Evolutionary conservation across 2,888 invertebrate species (phyloP).

Genomic region (Melinopterus prodromus): DNA sequence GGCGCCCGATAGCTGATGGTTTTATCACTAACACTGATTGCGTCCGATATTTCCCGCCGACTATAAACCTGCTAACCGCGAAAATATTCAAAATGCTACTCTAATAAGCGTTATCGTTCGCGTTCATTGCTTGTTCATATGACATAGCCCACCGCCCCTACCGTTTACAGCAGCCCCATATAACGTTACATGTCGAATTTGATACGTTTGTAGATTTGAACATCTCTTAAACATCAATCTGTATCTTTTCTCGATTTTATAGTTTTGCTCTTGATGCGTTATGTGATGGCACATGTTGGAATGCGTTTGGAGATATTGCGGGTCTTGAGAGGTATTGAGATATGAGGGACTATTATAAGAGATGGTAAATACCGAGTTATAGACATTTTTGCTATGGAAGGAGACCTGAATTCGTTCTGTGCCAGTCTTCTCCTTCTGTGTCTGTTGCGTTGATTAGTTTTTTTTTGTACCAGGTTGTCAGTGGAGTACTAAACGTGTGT

Average conservation of each 20-base stretch:
- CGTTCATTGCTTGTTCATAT: constrained; percentile 46
- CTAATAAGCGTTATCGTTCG: constrained; percentile 53
- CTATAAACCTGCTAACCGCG: constrained; percentile 53
- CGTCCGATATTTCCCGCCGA: constrained; percentile 55
- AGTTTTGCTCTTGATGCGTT: neutral
- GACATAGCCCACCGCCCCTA: constrained; percentile 33
- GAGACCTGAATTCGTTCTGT: too few relatives aligned
- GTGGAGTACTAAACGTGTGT: too few relatives aligned
- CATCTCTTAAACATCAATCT: neutral
- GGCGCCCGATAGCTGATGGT: constrained; percentile 56
- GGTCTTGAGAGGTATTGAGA: too few relatives aligned
- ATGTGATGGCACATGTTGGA: neutral
- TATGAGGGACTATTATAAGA: too few relatives aligned
- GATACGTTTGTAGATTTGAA: neutral
- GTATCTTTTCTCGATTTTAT: neutral
- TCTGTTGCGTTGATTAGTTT: too few relatives aligned
- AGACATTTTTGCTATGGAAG: too few relatives aligned
- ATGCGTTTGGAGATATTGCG: too few relatives aligned
- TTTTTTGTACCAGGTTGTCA: too few relatives aligned
- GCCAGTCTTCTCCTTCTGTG: too few relatives aligned
- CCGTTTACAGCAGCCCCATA: neutral
- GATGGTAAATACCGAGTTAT: too few relatives aligned
- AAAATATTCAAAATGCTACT: constrained; percentile 55
- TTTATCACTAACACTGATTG: constrained; percentile 58
- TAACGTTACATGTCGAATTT: neutral